Evolutionary conservation across 1,140 invertebrate species (phyloP).

Genomic region (Drosophila novamexicana): DNA sequence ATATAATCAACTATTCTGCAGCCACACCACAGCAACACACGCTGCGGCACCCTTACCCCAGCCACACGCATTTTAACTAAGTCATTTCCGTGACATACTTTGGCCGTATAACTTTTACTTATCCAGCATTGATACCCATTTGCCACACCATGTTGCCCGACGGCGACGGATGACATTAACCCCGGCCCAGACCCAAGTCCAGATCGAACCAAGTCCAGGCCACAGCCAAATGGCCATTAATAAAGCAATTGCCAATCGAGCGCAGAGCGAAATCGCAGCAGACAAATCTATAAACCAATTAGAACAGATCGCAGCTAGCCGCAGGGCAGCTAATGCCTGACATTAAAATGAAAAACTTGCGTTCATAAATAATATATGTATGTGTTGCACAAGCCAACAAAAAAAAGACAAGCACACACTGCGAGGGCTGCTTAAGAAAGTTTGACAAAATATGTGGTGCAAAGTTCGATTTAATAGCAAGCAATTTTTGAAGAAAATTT

Average conservation of each 20-base stretch:
- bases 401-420: neutral
- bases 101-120: conserved; percentile 69
- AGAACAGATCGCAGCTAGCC: conserved; percentile 57
- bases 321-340: conserved; percentile 41
- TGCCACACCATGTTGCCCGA: conserved; percentile 35
- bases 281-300: conserved; percentile 77
- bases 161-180: conserved; percentile 76
- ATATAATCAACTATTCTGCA: conserved; percentile 36
- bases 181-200: conserved; percentile 34
- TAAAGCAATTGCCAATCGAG: conserved; percentile 52
- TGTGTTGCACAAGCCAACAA: neutral
- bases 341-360: conserved; percentile 56
- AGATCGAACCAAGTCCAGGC: conserved; percentile 1
- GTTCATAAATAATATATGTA: conserved; percentile 39
- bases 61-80: conserved; percentile 70
- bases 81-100: conserved; percentile 81
- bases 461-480: no score
- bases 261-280: conserved; percentile 51
- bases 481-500: no score
- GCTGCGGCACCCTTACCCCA: neutral
- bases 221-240: conserved; percentile 42
- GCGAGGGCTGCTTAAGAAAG: conserved; percentile 21
- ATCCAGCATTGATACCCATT: conserved; percentile 12
- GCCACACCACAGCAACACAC: conserved; percentile 9
- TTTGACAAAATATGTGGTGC: neutral